Evolutionary conservation across 2,797 vertebrate species (phyloP), one percentile per base, ranked within the genome.

Genomic region (Pseudomugil gertrudae): DNA sequence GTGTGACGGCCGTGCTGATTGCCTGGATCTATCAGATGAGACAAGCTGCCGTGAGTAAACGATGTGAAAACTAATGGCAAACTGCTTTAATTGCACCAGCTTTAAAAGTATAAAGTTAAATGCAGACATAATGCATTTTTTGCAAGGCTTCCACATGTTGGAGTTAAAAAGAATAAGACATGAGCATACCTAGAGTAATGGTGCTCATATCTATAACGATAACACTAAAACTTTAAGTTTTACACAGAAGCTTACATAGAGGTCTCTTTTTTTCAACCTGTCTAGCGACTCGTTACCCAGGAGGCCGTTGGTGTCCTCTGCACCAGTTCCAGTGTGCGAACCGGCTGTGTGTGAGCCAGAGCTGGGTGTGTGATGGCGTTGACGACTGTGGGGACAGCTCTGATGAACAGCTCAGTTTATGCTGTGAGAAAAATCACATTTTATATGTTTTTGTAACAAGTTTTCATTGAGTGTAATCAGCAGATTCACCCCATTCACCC

Each of bases 1-100:
- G 70, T 94, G 93, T 54, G 91, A 94, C 1, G 92, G 90, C 55
- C 73, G 68, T 1, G 9, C 82, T 1, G 91, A 94, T 63, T 94
- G 93, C 71, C 70, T 70, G 43, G 92, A 93, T 77, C 70, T 92
- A 69, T 87, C 92, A n/a, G 92, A 94, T 7, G 92, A 94, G 83
- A 90, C 80, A 76, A 85, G 58, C 62, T 94, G 92, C 74, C 92
- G 92, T 93, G 62, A 91, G 92, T 88, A 26, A 69, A 78, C 69
- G 36, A 24, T 30, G 43, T 33, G 1, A 57, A 68, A 70, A 47
- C 13, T 9, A 26, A 43, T 45, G 40, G 61, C 36, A 47, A 40
- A 9, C 54, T 45, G 9, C 47, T 61, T 53, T 3, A 14, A 54
- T 38, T 29, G 60, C 19, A 45, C 50, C 43, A 26, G 9, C 1